A percentile compares a stretch with the other conserved stretches of the same genome.
Evolutionary conservation across 2,888 invertebrate genomes (phyloP).

Genomic region (Macrosiphum euphorbiae): DNA sequence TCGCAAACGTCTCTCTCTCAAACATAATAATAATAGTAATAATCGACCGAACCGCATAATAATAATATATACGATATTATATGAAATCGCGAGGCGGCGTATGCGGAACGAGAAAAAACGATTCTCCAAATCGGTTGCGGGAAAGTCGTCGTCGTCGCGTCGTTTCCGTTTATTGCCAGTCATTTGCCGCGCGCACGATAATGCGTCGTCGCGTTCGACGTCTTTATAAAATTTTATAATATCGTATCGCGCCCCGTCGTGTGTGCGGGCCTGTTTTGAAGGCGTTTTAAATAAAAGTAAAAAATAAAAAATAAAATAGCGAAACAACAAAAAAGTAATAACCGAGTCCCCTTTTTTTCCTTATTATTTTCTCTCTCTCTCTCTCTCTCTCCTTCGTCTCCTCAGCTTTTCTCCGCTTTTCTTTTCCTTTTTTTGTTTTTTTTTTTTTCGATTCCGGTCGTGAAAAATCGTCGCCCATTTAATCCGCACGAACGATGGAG

Average conservation of each 20-base stretch:
- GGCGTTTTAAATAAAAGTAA: slow-evolving; percentile 9
- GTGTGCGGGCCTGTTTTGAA: not conserved
- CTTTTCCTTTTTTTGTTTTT: not conserved
- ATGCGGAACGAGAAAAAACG: not conserved
- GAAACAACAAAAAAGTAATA: slow-evolving; percentile 59
- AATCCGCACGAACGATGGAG: slow-evolving; percentile 23
- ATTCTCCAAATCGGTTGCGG: slow-evolving; percentile 58
- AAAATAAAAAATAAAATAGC: not conserved
- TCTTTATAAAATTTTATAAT: slow-evolving; percentile 37
- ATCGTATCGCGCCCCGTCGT: slow-evolving; percentile 38
- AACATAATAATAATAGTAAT: slow-evolving; percentile 37
- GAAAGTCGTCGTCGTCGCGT: slow-evolving; percentile 63
- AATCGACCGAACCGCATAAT: slow-evolving; percentile 43
- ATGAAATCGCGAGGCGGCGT: not conserved
- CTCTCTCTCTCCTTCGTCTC: not conserved
- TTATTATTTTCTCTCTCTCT: slow-evolving; percentile 24
- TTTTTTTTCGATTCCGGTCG: not conserved
- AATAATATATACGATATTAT: not conserved
- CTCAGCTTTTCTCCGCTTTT: not conserved
- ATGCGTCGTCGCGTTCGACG: slow-evolving; percentile 53
- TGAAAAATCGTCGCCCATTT: slow-evolving; percentile 61
- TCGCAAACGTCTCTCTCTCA: slow-evolving; percentile 29
- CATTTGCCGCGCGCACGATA: slow-evolving; percentile 61
- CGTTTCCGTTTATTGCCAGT: slow-evolving; percentile 64
- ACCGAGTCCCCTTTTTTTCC: slow-evolving; percentile 44